Percentiles rank a stretch among this genome's conserved stretches.
These are phyloP conservation scores for Pristionchus entomophagus DNA, from an alignment of 2,888 invertebrate genomes.

Conservation along the genomic window DNA sequence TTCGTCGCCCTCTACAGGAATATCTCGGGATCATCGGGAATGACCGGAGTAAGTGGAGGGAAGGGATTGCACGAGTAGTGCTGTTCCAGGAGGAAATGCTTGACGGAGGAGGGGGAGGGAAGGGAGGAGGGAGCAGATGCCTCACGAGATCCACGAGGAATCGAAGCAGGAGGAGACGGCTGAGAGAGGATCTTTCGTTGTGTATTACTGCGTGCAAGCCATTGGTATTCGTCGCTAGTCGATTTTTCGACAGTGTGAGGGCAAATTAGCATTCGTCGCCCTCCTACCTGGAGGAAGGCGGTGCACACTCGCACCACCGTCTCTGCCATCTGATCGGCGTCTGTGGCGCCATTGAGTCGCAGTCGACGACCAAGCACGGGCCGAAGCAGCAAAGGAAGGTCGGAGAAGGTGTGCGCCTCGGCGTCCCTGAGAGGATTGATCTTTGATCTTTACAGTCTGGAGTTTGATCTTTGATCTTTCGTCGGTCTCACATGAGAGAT, in stretches of 20 bases:
- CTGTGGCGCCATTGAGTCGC: constrained; percentile 42
- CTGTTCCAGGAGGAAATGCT: constrained; percentile 8
- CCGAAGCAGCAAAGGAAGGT: constrained; percentile 37
- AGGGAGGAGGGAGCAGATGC: not conserved
- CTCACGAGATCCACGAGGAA: no score
- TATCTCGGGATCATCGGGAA: constrained; percentile 17
- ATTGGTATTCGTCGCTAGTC: constrained; percentile 6
- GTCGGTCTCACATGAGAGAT: constrained; percentile 8
- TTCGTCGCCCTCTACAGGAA: constrained; percentile 23
- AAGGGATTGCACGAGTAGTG: constrained; percentile 29
- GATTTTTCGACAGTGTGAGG: not conserved
- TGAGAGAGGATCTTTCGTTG: no score
- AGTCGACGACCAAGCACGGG: constrained; percentile 18
- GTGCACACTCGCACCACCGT: constrained; percentile 44
- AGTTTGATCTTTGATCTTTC: not conserved
- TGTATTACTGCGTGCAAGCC: not conserved
- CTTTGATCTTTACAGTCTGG: not conserved
- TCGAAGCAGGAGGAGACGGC: no score
- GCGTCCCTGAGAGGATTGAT: constrained; percentile 29
- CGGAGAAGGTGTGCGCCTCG: constrained; percentile 34
- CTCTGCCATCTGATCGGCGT: constrained; percentile 45
- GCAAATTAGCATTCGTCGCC: not conserved
- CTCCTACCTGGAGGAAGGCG: constrained; percentile 27
- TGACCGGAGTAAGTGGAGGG: not conserved
- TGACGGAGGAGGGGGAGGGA: not conserved